Evolutionary conservation across 2,888 invertebrate species (phyloP).

Genomic region (Cephalotes varians): DNA sequence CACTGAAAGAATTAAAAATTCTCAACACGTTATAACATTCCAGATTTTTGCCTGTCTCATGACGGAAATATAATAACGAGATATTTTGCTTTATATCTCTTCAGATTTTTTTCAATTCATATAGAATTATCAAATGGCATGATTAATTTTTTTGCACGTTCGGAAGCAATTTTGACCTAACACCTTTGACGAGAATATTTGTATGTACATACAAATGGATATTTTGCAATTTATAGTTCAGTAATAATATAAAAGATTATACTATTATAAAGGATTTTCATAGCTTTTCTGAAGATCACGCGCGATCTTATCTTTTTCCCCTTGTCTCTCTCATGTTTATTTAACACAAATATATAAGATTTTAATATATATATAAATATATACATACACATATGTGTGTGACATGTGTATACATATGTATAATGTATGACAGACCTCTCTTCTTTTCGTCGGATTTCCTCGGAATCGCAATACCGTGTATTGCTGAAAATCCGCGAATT

Average conservation of each 20-base stretch:
- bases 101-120: no score
- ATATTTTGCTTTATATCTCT: no score
- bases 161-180: no score
- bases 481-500: slow-evolving; percentile 63
- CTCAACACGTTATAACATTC: no score
- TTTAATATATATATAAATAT: slow-evolving; percentile 67
- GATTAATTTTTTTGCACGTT: no score
- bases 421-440: slow-evolving; percentile 57
- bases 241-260: slow-evolving; percentile 13
- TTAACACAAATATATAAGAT: slow-evolving; percentile 58
- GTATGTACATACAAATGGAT: background rate
- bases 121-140: no score
- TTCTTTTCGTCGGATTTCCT: slow-evolving; percentile 28
- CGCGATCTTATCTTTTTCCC: background rate
- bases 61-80: no score
- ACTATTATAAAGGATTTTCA: slow-evolving; percentile 12
- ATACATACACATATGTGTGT: slow-evolving; percentile 62
- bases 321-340: slow-evolving; percentile 37
- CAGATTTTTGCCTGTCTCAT: no score
- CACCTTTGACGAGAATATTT: background rate
- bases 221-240: background rate
- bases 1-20: no score
- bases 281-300: slow-evolving; percentile 41
- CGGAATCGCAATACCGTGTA: slow-evolving; percentile 77
- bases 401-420: slow-evolving; percentile 68